A percentile compares a stretch with the other conserved stretches of the same genome.
These are phyloP conservation scores for Tetramorium alpestre DNA, from an alignment of 1,140 invertebrate species.

Conservation along the genomic window DNA sequence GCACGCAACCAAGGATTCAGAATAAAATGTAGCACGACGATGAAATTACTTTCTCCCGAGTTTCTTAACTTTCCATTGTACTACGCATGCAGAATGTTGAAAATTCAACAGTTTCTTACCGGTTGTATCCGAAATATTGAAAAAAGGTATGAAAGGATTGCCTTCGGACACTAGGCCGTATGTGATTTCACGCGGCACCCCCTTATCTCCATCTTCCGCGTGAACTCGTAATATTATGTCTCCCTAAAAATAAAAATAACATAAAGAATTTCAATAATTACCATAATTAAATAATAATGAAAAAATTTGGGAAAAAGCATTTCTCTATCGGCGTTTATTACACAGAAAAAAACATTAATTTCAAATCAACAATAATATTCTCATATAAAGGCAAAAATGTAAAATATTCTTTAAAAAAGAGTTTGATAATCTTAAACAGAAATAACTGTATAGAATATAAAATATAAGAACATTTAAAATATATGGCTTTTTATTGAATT, in stretches of 20 bases:
- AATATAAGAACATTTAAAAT: background rate
- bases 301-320: too few species aligned
- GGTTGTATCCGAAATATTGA: slow-evolving; percentile 92
- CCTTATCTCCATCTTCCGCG: slow-evolving; percentile 96
- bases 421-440: too few species aligned
- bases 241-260: slow-evolving; percentile 83
- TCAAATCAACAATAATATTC: too few species aligned
- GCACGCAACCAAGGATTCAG: background rate
- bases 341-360: too few species aligned
- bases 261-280: background rate
- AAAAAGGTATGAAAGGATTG: slow-evolving; percentile 93
- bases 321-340: too few species aligned
- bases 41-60: background rate
- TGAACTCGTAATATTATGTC: slow-evolving; percentile 89
- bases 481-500: background rate
- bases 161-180: slow-evolving; percentile 94
- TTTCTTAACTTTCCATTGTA: background rate
- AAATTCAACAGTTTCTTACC: slow-evolving; percentile 86
- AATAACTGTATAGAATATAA: background rate
- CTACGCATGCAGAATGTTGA: background rate
- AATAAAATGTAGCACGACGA: background rate
- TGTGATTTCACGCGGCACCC: slow-evolving; percentile 92
- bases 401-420: too few species aligned
- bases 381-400: too few species aligned
- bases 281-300: background rate